Evolutionary conservation across 2,797 vertebrate genomes (phyloP), one percentile per base, ranked within the genome.

Genomic region (Syngnathus acus): DNA sequence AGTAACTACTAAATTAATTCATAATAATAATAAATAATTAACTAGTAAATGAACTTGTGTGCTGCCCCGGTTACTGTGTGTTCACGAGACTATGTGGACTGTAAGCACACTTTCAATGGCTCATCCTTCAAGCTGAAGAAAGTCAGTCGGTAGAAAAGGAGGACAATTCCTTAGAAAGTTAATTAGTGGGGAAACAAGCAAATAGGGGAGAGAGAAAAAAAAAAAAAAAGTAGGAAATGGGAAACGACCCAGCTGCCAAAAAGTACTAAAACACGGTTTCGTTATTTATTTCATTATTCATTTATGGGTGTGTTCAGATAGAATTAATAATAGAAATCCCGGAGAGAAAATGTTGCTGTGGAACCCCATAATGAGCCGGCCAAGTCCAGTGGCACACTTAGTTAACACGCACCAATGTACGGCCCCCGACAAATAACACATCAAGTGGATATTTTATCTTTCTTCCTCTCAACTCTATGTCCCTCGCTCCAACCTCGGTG

Each of bases 281-380:
- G 87, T 88, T 90, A 90, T 91, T 90, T 89, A 87, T 90, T 92
- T 91, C 85, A 90, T 92, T 89, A 90, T 90, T 90, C 84, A 91
- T 90, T 91, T 91, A 91, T 90, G 82, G 86, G 90, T 89, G 87
- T 89, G 86, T 91, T 90, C 88, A 88, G 88, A 89, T 86, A 83
- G 88, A 91, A 91, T 89, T 91, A 91, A 91, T 90, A 89, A 90
- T 87, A 86, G 86, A 87, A 89, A 86, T 87, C 82, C 84, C 86
- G 81, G 74, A 72, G 86, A 90, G 86, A 80, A 90, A 88, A 87
- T 83, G 82, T 88, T 88, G 86, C 66, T 72, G 81, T 82, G 81
- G 82, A 85, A 87, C 86, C 76, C 76, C 78, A 85, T 89, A 87
- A 85, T 66, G 69, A 79, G 78, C 81, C 70, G 88, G 81, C 82